Evolutionary conservation across 2,797 vertebrate species (phyloP).

Genomic region (Phoeniculus purpureus): DNA sequence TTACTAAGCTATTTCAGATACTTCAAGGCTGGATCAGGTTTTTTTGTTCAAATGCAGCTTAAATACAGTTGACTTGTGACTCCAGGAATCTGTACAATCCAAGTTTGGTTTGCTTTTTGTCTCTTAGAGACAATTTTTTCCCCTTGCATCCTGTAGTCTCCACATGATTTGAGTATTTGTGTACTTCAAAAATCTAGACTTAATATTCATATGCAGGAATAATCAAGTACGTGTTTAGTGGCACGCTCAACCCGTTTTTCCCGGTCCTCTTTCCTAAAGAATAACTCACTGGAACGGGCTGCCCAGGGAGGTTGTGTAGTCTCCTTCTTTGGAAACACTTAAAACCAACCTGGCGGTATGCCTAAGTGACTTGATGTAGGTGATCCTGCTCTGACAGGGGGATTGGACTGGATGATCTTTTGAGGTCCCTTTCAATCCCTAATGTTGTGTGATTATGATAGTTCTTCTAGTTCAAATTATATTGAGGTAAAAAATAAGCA

Average conservation of each 20-base stretch:
- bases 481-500: background rate
- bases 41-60: background rate
- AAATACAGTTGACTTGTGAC: background rate
- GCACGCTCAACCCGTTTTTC: background rate
- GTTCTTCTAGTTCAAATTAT: background rate
- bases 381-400: too few relatives aligned
- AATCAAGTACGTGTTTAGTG: background rate
- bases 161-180: background rate
- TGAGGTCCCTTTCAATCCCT: background rate
- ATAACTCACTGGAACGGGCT: background rate
- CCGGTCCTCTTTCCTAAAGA: background rate
- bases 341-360: too few relatives aligned
- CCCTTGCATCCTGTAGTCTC: rapidly evolving
- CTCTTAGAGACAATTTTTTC: rapidly evolving
- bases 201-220: background rate
- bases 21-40: background rate
- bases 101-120: background rate
- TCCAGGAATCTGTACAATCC: background rate
- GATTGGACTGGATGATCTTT: too few relatives aligned
- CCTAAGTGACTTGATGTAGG: too few relatives aligned
- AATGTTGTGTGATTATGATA: background rate
- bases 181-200: background rate
- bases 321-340: too few relatives aligned
- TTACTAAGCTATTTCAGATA: background rate
- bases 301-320: too few relatives aligned